Conservation (phyloP, 2,797 vertebrate genomes). For the Anableps anableps region DNA sequence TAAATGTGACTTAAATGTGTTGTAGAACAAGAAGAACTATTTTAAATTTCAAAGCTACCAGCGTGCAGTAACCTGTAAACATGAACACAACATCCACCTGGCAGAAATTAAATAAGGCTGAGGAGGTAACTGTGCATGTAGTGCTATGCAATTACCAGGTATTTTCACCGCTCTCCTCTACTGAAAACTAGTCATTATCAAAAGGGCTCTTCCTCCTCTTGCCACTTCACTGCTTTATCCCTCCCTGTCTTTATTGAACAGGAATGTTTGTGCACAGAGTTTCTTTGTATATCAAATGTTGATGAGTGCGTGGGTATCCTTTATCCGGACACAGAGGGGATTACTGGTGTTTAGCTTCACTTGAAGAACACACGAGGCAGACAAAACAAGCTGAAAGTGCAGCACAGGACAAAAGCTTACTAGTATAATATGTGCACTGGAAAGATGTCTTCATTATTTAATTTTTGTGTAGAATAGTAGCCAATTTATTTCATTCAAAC, state of each 20-base stretch:
- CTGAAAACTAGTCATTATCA: constrained; percentile 81
- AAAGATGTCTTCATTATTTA: not conserved
- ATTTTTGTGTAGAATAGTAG: not conserved
- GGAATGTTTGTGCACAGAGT: constrained; percentile 16
- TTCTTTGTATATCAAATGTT: constrained; percentile 42
- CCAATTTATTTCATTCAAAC: not conserved
- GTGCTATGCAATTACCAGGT: constrained; percentile 87
- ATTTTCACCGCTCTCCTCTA: constrained; percentile 75
- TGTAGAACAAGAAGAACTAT: not conserved
- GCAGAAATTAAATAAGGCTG: constrained; percentile 42
- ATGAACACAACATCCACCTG: constrained; percentile 3
- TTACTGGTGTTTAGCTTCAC: constrained; percentile 62
- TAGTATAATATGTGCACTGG: not conserved
- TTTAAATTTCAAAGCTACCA: not conserved
- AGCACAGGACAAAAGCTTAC: constrained; percentile 7
- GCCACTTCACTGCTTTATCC: constrained; percentile 21
- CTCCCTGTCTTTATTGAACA: constrained; percentile 43
- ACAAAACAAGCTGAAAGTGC: constrained; percentile 29
- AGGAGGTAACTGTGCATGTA: constrained; percentile 83
- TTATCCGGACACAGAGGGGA: constrained; percentile 46
- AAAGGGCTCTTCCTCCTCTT: constrained; percentile 26
- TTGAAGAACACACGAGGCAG: constrained; percentile 41
- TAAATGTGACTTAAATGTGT: not conserved
- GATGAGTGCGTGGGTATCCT: constrained; percentile 34
- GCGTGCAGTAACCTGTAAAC: constrained; percentile 11